phyloP scores from a whole-genome alignment of 2,888 invertebrate species.

The Ligdia adustata region DNA sequence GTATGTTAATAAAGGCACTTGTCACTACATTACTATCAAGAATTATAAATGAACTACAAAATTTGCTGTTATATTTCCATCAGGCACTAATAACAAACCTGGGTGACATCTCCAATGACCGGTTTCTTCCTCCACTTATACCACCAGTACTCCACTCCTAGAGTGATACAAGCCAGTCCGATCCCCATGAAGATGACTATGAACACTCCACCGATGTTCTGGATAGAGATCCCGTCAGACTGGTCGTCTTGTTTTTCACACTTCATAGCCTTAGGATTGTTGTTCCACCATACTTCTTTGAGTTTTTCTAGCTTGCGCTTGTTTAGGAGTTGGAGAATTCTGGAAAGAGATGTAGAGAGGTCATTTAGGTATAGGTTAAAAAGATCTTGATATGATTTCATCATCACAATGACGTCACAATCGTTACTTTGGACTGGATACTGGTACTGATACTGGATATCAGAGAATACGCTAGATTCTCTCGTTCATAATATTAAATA shows the following conservation, averaged over 20 bases:
- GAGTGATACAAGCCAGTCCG: constrained; percentile 94
- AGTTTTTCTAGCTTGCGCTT: constrained; percentile 95
- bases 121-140: constrained; percentile 90
- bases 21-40: too few relatives aligned
- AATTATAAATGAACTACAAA: too few relatives aligned
- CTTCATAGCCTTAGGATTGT: constrained; percentile 89
- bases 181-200: constrained; percentile 98
- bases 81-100: too few relatives aligned
- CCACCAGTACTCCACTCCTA: constrained; percentile 98
- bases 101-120: constrained; percentile 85
- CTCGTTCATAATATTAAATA: too few relatives aligned
- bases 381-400: too few relatives aligned
- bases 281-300: constrained; percentile 98
- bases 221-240: constrained; percentile 98
- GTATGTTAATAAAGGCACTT: too few relatives aligned
- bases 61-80: too few relatives aligned
- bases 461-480: too few relatives aligned
- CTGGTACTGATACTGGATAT: too few relatives aligned
- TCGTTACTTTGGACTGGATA: too few relatives aligned
- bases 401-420: too few relatives aligned
- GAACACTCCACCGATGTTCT: constrained; percentile 99
- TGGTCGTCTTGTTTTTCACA: constrained; percentile 96
- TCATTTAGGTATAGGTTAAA: too few relatives aligned
- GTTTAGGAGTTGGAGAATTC: constrained; percentile 96
- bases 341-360: constrained; percentile 57